Evolutionary conservation across 2,113 vertebrate genomes (phyloP).

Genomic region (Pygoscelis adeliae): DNA sequence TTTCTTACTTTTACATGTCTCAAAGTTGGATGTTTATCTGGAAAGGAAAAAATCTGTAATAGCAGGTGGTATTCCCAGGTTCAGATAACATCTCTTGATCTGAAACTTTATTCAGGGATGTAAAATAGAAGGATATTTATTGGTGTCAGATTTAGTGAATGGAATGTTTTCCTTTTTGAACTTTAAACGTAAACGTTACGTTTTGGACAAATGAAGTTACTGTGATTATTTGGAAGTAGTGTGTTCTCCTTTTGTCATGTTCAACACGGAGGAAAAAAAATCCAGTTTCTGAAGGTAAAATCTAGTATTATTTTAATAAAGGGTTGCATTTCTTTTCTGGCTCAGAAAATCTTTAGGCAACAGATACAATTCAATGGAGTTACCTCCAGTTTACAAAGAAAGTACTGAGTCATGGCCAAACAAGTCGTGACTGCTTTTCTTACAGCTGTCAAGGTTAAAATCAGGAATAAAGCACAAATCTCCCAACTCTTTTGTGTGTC

Average conservation of each 20-base stretch:
- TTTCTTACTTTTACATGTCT: constrained; percentile 30
- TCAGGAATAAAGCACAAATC: not conserved
- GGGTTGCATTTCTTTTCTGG: not conserved
- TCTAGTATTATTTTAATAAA: not conserved
- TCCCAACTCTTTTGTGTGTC: not conserved
- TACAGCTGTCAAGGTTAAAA: not conserved
- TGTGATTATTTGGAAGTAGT: not conserved
- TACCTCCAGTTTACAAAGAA: not conserved
- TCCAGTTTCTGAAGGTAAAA: not conserved
- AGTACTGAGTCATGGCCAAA: not conserved
- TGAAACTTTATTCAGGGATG: not conserved
- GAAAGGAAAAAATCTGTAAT: constrained; percentile 10
- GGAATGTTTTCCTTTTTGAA: not conserved
- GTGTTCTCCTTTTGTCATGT: not conserved
- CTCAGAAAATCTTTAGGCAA: not conserved
- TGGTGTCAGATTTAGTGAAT: not conserved
- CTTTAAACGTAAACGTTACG: not conserved
- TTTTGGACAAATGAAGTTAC: not conserved
- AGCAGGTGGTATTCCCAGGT: not conserved
- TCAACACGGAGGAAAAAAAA: not conserved
- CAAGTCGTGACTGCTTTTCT: not conserved
- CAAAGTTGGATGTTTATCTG: constrained; percentile 9
- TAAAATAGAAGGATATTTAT: not conserved
- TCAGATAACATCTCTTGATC: constrained; percentile 11
- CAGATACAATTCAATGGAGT: not conserved